Conservation (phyloP, 1,140 invertebrate genomes). For the Drosophila seguyi region DNA sequence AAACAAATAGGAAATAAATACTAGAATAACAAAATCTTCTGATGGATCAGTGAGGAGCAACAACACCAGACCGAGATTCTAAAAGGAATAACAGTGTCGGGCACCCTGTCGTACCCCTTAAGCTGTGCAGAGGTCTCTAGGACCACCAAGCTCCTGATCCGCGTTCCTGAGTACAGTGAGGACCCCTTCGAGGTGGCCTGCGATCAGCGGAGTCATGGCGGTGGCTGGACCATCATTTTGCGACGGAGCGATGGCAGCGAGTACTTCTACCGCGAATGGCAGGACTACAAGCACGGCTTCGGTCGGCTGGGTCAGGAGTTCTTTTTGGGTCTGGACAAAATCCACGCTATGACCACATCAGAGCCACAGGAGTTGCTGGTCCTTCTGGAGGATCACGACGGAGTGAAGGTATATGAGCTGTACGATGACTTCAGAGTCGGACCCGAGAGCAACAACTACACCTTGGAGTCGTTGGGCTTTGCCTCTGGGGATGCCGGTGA, state of each 20-base stretch:
- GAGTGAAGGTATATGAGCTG: background rate
- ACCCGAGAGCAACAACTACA: background rate
- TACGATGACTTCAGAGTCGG: background rate
- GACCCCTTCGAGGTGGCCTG: too few relatives aligned
- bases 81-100: background rate
- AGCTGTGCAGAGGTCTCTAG: background rate
- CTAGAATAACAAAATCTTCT: too few relatives aligned
- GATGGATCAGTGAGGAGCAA: background rate
- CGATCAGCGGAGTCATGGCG: too few relatives aligned
- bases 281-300: background rate
- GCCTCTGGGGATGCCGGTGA: background rate
- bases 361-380: background rate
- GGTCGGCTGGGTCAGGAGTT: background rate
- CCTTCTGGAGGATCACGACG: background rate
- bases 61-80: background rate
- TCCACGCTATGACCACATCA: background rate
- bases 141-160: background rate
- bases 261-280: too few relatives aligned
- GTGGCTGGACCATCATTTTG: too few relatives aligned
- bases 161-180: too few relatives aligned
- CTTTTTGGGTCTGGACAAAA: background rate
- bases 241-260: too few relatives aligned
- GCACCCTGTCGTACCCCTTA: background rate
- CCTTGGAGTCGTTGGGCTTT: background rate
- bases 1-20: background rate